Evolutionary conservation across 92 coral and sea anemone species (phyloP).

Genomic region (Plumapathes pennacea): DNA sequence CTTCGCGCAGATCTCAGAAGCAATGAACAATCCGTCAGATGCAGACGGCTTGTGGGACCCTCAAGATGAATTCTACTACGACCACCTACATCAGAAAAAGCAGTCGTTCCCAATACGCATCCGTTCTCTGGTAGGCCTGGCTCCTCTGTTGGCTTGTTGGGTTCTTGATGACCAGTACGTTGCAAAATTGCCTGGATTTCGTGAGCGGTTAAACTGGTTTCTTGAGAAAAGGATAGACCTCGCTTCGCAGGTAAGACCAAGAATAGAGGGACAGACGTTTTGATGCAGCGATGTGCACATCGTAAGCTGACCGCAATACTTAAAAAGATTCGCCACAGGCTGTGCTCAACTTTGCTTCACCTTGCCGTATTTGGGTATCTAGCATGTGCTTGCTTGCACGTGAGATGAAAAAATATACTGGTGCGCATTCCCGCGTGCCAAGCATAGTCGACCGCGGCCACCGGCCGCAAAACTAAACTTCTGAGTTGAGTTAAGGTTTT

Average conservation of each 20-base stretch:
- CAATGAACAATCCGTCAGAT: conserved; percentile 86
- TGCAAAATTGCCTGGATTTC: conserved; percentile 86
- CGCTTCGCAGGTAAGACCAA: conserved; percentile 80
- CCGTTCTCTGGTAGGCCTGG: conserved; percentile 95
- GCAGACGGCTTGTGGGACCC: conserved; percentile 97
- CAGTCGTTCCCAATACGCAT: conserved; percentile 78
- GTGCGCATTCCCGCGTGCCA: too few relatives aligned
- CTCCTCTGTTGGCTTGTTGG: conserved; percentile 86
- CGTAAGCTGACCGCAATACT: too few relatives aligned
- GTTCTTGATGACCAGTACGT: conserved; percentile 89
- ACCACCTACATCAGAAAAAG: conserved; percentile 59
- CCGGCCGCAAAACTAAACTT: too few relatives aligned
- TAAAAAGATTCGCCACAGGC: too few relatives aligned
- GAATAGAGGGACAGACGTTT: not conserved
- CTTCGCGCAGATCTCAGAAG: conserved; percentile 92
- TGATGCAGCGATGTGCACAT: too few relatives aligned
- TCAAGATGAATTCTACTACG: conserved; percentile 93
- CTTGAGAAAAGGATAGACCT: conserved; percentile 79
- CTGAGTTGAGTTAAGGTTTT: too few relatives aligned
- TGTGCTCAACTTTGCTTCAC: too few relatives aligned
- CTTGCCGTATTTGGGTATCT: too few relatives aligned
- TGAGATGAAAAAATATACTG: too few relatives aligned
- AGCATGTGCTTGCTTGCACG: too few relatives aligned
- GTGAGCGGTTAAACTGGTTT: conserved; percentile 93
- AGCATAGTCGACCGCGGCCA: too few relatives aligned